Conservation (phyloP, 1,140 invertebrate species). For the Octopus bimaculoides region DNA sequence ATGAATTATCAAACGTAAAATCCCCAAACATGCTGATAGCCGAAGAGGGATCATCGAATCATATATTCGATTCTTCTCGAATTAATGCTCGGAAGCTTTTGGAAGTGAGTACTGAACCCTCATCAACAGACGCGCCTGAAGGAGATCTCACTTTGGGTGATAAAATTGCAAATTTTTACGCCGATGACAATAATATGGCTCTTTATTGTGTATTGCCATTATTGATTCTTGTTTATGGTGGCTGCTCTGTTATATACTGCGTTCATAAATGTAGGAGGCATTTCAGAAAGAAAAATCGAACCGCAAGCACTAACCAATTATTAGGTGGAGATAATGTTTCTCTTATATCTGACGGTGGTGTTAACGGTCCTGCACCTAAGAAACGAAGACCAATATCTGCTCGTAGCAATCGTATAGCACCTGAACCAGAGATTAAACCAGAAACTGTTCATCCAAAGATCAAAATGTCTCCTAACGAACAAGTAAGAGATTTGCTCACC, state of each 20-base stretch:
- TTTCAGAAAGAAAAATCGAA: constrained; percentile 19
- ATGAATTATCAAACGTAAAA: too few species aligned
- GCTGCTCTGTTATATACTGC: constrained; percentile 39
- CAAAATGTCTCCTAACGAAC: background rate
- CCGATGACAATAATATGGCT: constrained; percentile 41
- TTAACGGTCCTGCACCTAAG: constrained; percentile 19
- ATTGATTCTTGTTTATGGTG: constrained; percentile 37
- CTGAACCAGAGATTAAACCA: background rate
- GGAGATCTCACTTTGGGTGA: constrained; percentile 11
- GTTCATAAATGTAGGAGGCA: constrained; percentile 35
- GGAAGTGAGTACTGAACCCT: too few species aligned
- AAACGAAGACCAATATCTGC: constrained; percentile 15
- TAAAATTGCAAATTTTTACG: constrained; percentile 37
- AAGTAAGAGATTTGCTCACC: constrained; percentile 24
- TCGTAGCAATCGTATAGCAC: background rate
- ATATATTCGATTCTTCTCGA: too few species aligned
- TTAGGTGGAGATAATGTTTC: constrained; percentile 15
- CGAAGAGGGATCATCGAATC: too few species aligned
- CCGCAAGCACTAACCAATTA: background rate
- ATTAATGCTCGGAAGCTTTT: too few species aligned
- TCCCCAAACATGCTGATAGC: too few species aligned
- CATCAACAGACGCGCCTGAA: background rate
- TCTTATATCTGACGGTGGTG: background rate
- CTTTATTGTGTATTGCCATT: constrained; percentile 40
- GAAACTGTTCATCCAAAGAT: constrained; percentile 7